Evolutionary conservation across 2,888 invertebrate species (phyloP), one percentile per base, ranked within the genome.

Genomic region (Leptopilina drosophilae): DNA sequence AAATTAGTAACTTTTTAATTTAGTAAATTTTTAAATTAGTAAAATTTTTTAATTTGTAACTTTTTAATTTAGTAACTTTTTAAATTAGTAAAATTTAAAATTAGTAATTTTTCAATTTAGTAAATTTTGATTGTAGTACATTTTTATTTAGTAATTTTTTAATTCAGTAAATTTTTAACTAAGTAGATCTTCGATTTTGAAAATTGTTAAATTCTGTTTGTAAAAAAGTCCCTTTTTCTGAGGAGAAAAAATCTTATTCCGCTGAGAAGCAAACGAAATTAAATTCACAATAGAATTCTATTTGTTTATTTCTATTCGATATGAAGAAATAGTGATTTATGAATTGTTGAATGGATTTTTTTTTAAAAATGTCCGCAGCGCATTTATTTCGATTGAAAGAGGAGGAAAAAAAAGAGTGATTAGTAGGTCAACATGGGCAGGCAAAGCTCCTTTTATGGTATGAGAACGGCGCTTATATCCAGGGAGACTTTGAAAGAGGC

Each of bases 371-470:
- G 33, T 56, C n/a, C 42, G 6, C 1, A 56, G n/a, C 33, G n/a
- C 33, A 73, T 9, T n/a, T 40, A 73, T 56, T 56, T 73, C 56
- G n/a, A 56, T n/a, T 56, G 33, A n/a, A 62, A 42, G 15, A 42
- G 8, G 33, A 33, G n/a, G n/a, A 15, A 62, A 46, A 65, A 42
- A 64, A 49, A 49, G 15, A n/a, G 33, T 76, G 76, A 76, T 46
- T 64, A 11, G 64, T 85, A 84, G 85, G 83, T 83, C 86, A 88
- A 82, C 84, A 84, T 81, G 85, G 83, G 82, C 86, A 87, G 86
- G 86, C 85, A 87, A 86, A 80, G 85, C 85, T 87, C 90, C 90
- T 88, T 90, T 89, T 90, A 90, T 86, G 90, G 90, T 83, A 86
- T 83, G 83, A 84, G 82, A 86, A 85, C 87, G 86, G 88, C 86